Base-by-base conservation (phyloP, 2,113 vertebrate genomes). In the Odontophorus gujanensis region DNA sequence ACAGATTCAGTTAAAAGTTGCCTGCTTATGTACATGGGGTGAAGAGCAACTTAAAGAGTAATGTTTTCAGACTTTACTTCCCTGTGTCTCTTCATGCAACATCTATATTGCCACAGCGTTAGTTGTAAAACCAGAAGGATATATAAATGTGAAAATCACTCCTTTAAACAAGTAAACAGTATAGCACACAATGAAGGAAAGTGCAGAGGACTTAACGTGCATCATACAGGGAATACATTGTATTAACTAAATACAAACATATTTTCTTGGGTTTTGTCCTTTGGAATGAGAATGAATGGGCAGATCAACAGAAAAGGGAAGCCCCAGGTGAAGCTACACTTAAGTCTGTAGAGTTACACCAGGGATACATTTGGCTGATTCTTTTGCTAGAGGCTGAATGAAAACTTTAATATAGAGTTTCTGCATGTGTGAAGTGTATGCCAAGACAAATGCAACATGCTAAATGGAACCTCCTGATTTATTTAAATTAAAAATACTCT, bases 401-500 rank as follows among this genome's bases (percentile, higher is more conserved):
- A 94, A 93, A 95, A 68, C 76, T 61, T 95, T 90, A 92, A 95
- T 93, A 94, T 68, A 94, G 89, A 95, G 71, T 95, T 95, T 93
- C 76, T 95, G 90, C 85, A 58, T 90, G 76, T 93, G 80, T 94
- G 93, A 94, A 94, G 82, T 57, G 73, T 58, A 83, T 92, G 96
- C 96, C 96, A 96, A 97, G 95, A 93, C 85, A 97, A 97, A 96
- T 5, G 30, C 93, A 94, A 95, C 2, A 25, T 94, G 85, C 87
- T 95, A 92, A 96, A 95, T 95, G 87, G 87, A 96, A 92, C 85
- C 87, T 95, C 92, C 92, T 95, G 87, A 95, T 95, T 94, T 96
- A 95, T 94, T 97, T 93, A 96, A 95, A 94, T 97, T 92, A 96
- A 95, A 95, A 95, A 93, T 93, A 94, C 78, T 85, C 62, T 96